Percentiles rank a stretch among this genome's conserved stretches.
phyloP scores from a whole-genome alignment of 2,113 vertebrate species.

The Sula dactylatra region DNA sequence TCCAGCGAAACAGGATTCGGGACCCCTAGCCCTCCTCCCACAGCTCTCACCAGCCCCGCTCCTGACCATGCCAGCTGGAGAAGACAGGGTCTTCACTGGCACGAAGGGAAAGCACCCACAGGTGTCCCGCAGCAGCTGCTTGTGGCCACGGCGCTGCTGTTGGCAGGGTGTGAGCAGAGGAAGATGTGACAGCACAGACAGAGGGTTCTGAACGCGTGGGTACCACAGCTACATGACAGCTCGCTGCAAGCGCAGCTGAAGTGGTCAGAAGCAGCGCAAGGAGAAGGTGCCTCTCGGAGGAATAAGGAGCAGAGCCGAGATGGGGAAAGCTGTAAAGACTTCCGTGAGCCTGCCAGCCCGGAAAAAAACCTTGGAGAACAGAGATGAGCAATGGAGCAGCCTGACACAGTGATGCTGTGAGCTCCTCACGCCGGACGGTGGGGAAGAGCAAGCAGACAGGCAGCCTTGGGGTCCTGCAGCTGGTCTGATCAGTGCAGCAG shows the following conservation, averaged over 20 bases:
- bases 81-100: background rate
- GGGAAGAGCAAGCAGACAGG: background rate
- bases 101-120: background rate
- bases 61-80: background rate
- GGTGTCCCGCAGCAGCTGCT: background rate
- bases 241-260: too few relatives aligned
- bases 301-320: background rate
- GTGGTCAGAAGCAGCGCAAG: background rate
- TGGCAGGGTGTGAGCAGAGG: background rate
- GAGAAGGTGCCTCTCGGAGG: background rate
- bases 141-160: background rate
- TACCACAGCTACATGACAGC: background rate
- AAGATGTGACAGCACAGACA: background rate
- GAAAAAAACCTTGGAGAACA: background rate
- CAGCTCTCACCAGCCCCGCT: background rate
- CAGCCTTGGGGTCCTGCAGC: too few relatives aligned
- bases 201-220: background rate
- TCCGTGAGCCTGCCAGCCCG: background rate
- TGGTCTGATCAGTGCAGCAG: too few relatives aligned
- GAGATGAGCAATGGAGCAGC: background rate
- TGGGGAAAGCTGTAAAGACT: background rate
- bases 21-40: background rate
- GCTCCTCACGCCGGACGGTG: background rate
- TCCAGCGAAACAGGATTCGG: background rate
- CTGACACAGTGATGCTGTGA: background rate